A percentile compares a stretch with the other conserved stretches of the same genome.
Conservation (phyloP, 2,888 invertebrate genomes). For the Poecilus cupreus region DNA sequence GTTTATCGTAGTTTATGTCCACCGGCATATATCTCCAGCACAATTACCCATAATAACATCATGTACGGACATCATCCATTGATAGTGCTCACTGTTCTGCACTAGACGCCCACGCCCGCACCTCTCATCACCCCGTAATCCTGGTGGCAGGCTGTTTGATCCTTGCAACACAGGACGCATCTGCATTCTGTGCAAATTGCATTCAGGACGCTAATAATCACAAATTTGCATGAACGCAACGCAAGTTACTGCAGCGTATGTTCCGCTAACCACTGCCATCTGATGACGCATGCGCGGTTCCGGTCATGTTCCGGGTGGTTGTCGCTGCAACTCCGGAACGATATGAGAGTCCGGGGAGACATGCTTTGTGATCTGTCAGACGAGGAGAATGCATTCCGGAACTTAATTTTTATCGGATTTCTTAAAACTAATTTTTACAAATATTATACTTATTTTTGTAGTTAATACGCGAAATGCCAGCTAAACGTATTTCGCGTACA, state of each 20-base stretch:
- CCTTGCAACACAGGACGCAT: neutral
- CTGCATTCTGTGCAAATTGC: conserved; percentile 56
- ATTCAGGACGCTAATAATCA: conserved; percentile 55
- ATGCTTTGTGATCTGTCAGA: no score
- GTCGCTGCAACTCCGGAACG: conserved; percentile 33
- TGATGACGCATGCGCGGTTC: conserved; percentile 49
- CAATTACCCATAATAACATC: conserved; percentile 31
- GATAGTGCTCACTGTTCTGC: neutral
- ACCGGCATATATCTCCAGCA: neutral
- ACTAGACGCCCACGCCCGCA: neutral
- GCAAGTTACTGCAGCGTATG: conserved; percentile 50
- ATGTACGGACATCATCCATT: neutral
- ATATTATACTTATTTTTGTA: no score
- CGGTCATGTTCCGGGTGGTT: conserved; percentile 25
- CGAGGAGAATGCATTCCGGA: no score
- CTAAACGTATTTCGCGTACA: no score
- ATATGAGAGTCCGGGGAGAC: neutral
- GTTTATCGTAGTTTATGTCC: neutral
- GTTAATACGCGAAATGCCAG: no score
- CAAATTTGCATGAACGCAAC: conserved; percentile 55
- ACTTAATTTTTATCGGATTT: no score
- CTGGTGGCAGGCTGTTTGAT: neutral
- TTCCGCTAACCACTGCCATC: conserved; percentile 33
- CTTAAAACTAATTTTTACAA: no score
- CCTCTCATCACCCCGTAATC: conserved; percentile 5